Evolutionary conservation across 1,140 invertebrate genomes (phyloP).

Genomic region (Drosophila punjabiensis): DNA sequence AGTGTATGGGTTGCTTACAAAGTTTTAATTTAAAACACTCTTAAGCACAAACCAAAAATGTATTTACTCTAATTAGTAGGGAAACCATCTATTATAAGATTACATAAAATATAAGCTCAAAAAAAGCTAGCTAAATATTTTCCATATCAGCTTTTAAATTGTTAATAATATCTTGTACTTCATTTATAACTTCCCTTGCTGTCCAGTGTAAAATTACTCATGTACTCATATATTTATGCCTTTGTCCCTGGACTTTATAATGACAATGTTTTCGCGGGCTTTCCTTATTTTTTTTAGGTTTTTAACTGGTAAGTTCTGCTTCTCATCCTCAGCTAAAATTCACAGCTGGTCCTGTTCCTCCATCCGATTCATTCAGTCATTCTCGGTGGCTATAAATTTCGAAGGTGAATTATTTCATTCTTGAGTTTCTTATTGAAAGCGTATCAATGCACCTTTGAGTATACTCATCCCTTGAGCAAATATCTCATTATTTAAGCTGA

Average conservation of each 20-base stretch:
- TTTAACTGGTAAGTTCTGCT: not conserved
- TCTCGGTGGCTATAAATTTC: conserved; percentile 30
- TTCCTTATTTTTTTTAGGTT: not conserved
- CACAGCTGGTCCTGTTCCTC: conserved; percentile 40
- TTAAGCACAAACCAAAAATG: not conserved
- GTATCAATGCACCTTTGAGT: conserved; percentile 65
- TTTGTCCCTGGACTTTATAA: conserved; percentile 52
- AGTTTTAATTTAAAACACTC: not conserved
- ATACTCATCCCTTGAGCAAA: conserved; percentile 37
- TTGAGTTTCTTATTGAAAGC: conserved; percentile 50
- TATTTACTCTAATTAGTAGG: not conserved
- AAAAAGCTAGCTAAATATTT: not conserved
- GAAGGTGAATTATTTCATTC: conserved; percentile 45
- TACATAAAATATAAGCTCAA: not conserved
- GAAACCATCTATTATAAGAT: not conserved
- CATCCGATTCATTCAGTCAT: conserved; percentile 16
- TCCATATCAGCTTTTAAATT: too few species aligned
- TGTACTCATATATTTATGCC: conserved; percentile 50
- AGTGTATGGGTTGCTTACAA: not conserved
- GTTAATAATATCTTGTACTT: not conserved
- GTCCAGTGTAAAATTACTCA: conserved; percentile 45
- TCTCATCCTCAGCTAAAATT: conserved; percentile 12
- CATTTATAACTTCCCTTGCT: not conserved
- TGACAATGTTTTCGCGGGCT: conserved; percentile 44
- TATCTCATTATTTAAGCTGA: conserved; percentile 39